Base-by-base conservation (phyloP, 2,113 vertebrate species). In the Bubo blakistoni region DNA sequence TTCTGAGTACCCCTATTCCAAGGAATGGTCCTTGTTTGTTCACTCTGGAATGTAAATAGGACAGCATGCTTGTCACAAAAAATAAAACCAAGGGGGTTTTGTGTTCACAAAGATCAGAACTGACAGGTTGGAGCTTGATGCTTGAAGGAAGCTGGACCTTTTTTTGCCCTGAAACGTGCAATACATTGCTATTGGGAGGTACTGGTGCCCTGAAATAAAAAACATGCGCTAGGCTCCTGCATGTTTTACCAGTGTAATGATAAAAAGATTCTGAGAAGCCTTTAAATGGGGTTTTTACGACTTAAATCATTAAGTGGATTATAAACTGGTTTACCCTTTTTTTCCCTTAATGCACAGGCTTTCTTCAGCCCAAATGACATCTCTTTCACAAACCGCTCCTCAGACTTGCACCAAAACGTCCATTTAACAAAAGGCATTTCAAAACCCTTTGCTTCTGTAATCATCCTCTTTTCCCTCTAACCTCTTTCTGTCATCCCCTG, bases 401-500 rank as follows among this genome's bases (percentile, higher is more conserved):
- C 62, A 61, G 78, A 36, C 42, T 36, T 51, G 63, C 59, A 51
- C 78, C 66, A 66, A 91, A 93, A 54, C 3, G 11, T 30, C 84
- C 78, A 63, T 73, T 69, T 88, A 81, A 88, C 90, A 91, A 95
- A 91, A 94, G 62, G 40, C 77, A 76, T 82, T 88, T 90, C 73
- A 67, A 78, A 89, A 2, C 40, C 81, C 59, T 92, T 92, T 66
- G 57, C 81, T 51, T 70, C 78, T 78, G 32, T 74, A 54, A 86
- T 71, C 77, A 24, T 65, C 42, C 51, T 78, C 51, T 52, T 59
- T 89, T 94, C 65, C 89, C 55, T 72, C 73, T 77, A 88, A 86
- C 94, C 96, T 94, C 77, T 72, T 97, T 97, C 88, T 95, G 87
- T 97, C 93, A 94, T 65, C 27, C 84, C 59, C 71, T 55, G 89